Evolutionary conservation across 30 jellyfish, hydroid and myxozoan species (phyloP).

Genomic region (Sanderia malayensis): DNA sequence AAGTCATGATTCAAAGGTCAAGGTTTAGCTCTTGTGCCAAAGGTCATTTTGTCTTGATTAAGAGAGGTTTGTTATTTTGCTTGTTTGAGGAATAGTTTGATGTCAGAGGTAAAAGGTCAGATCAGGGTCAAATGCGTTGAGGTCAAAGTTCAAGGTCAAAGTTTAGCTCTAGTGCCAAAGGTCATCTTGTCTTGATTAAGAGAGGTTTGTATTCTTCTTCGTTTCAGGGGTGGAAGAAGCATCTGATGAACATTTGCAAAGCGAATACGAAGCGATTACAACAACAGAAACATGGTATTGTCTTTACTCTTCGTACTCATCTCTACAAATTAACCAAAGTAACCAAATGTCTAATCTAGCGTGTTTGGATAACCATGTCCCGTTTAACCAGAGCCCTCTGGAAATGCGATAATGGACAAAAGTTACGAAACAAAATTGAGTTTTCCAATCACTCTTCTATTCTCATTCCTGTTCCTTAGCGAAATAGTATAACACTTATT

Average conservation of each 20-base stretch:
- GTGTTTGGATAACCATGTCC: neutral
- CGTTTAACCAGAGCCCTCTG: neutral
- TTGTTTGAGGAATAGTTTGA: too few species aligned
- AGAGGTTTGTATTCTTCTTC: neutral
- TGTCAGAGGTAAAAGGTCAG: too few species aligned
- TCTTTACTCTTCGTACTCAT: neutral
- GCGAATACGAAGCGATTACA: slow-evolving; percentile 68
- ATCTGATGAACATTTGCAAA: slow-evolving; percentile 55
- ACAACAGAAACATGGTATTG: slow-evolving; percentile 43
- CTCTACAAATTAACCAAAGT: neutral
- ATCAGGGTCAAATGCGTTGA: too few species aligned
- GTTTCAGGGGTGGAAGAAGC: slow-evolving; percentile 73
- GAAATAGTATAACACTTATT: too few species aligned
- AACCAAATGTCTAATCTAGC: neutral
- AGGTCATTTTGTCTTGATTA: neutral
- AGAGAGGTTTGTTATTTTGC: neutral
- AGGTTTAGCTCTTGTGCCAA: neutral
- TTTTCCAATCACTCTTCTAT: neutral
- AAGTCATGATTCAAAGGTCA: too few species aligned
- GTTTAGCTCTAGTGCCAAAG: neutral
- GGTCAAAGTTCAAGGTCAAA: too few species aligned
- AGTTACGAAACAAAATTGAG: neutral
- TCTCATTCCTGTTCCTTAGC: neutral
- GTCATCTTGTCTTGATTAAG: neutral
- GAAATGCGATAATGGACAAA: neutral